Evolutionary conservation across 2,113 vertebrate species (phyloP).

Genomic region (Muntiacus reevesi): DNA sequence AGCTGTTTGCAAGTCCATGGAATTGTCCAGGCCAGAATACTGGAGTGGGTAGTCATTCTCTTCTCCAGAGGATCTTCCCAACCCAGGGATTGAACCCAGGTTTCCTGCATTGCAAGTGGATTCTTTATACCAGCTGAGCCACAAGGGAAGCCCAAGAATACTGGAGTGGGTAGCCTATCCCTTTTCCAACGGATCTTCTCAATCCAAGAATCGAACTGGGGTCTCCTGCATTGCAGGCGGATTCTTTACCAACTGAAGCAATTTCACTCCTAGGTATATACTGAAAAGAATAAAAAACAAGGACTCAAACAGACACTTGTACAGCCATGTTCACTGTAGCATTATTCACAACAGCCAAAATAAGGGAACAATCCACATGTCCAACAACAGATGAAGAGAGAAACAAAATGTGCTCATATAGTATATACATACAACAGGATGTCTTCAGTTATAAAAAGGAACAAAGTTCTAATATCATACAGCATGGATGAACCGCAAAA

Average conservation of each 20-base stretch:
- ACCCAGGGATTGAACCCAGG: background rate
- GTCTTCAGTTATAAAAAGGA: background rate
- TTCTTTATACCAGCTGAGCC: background rate
- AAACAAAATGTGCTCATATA: background rate
- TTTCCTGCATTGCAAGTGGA: background rate
- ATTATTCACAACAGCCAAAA: background rate
- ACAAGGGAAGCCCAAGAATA: background rate
- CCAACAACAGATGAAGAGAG: background rate
- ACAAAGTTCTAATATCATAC: background rate
- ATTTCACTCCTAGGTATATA: background rate
- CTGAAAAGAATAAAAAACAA: background rate
- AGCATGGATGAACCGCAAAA: background rate
- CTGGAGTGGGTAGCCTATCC: background rate
- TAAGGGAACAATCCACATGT: background rate
- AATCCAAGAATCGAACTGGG: fast-evolving
- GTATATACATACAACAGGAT: background rate
- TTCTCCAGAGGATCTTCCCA: background rate
- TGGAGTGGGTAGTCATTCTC: background rate
- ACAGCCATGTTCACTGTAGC: background rate
- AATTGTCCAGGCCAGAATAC: background rate
- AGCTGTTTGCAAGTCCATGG: background rate
- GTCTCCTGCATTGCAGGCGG: background rate
- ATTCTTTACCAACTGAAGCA: background rate
- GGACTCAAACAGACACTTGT: background rate
- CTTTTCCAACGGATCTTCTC: background rate